Percentiles rank a stretch among this genome's conserved stretches.
Evolutionary conservation across 1,140 invertebrate species (phyloP).

Genomic region (Carcinoscorpius rotundicauda): DNA sequence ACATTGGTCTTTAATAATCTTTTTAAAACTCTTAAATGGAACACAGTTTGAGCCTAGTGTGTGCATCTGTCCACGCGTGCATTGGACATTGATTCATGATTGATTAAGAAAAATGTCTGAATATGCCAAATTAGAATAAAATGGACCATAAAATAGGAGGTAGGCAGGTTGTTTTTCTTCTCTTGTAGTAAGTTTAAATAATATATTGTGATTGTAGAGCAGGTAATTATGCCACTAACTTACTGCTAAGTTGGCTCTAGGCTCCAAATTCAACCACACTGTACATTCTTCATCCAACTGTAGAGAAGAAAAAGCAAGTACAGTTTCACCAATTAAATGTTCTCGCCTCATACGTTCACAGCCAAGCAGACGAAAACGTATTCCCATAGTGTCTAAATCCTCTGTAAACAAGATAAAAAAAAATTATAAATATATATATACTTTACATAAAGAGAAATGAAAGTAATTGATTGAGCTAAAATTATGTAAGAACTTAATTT

Average conservation of each 20-base stretch:
- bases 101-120: too few species aligned
- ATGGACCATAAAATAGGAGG: too few species aligned
- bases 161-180: neutral
- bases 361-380: constrained; percentile 79
- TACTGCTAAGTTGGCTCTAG: constrained; percentile 65
- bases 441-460: too few species aligned
- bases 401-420: constrained; percentile 38
- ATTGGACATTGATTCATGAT: too few species aligned
- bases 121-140: too few species aligned
- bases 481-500: too few species aligned
- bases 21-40: too few species aligned
- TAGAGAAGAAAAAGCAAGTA: constrained; percentile 72
- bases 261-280: constrained; percentile 73
- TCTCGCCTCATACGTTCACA: constrained; percentile 79
- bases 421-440: too few species aligned
- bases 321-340: constrained; percentile 75
- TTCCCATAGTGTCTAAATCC: constrained; percentile 79
- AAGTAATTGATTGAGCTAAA: too few species aligned
- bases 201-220: neutral
- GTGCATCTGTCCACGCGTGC: too few species aligned
- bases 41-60: too few species aligned
- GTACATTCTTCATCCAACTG: constrained; percentile 76
- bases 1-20: too few species aligned
- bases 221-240: constrained; percentile 27
- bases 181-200: neutral